Evolutionary conservation across 2,113 vertebrate genomes (phyloP).

Genomic region (Cercopithecus mona): DNA sequence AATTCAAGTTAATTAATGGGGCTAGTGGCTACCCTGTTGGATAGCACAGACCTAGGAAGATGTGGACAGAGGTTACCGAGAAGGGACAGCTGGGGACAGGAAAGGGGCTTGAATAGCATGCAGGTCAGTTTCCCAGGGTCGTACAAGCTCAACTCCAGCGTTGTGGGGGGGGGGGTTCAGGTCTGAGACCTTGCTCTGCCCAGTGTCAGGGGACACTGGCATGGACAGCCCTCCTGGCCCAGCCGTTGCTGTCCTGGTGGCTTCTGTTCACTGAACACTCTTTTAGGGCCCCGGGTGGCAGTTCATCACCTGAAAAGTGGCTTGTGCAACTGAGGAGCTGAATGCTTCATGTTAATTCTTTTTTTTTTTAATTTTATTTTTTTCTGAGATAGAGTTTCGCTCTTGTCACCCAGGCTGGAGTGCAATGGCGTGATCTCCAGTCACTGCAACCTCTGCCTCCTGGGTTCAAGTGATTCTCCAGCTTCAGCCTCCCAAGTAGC

Average conservation of each 20-base stretch:
- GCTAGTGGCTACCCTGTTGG: background rate
- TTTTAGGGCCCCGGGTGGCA: accelerated
- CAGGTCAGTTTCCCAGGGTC: background rate
- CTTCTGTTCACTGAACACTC: accelerated
- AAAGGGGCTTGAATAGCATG: background rate
- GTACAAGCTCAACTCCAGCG: background rate
- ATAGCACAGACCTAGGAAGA: background rate
- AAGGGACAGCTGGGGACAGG: background rate
- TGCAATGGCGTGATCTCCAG: too few relatives aligned
- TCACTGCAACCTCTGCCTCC: too few relatives aligned
- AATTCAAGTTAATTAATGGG: background rate
- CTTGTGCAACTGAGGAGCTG: background rate
- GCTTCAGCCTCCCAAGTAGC: too few relatives aligned
- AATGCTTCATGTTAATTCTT: background rate
- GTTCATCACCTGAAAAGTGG: background rate
- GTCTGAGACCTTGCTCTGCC: background rate
- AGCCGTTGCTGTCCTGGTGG: background rate
- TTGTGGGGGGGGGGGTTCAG: background rate
- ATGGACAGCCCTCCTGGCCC: background rate
- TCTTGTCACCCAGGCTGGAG: too few relatives aligned
- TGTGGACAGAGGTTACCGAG: background rate
- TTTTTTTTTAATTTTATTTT: too few relatives aligned
- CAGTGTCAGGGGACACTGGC: background rate
- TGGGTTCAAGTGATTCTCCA: too few relatives aligned
- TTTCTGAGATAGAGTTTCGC: too few relatives aligned